These are phyloP conservation scores for Carposina sasakii DNA, from an alignment of 1,140 invertebrate species.

Conservation along the genomic window DNA sequence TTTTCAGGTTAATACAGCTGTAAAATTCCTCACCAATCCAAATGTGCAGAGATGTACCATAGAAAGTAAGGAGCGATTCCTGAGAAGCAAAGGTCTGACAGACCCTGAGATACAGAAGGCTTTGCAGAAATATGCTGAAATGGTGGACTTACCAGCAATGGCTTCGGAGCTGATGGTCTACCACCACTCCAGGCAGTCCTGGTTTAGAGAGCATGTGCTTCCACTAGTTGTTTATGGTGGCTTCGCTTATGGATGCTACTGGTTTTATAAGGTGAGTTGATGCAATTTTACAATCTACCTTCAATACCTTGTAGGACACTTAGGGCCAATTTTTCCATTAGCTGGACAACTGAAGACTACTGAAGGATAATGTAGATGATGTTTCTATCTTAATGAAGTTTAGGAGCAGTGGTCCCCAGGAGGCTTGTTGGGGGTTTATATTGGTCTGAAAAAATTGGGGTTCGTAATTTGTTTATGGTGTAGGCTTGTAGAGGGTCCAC, in stretches of 20 bases:
- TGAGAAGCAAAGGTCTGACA: conserved; percentile 85
- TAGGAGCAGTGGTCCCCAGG: too few species aligned
- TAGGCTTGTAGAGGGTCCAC: too few species aligned
- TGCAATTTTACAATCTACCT: too few species aligned
- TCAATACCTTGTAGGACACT: too few species aligned
- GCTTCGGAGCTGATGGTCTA: conserved; percentile 61
- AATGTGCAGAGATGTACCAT: conserved; percentile 83
- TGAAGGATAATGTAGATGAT: too few species aligned
- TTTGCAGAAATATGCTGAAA: conserved; percentile 73
- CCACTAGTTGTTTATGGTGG: conserved; percentile 80
- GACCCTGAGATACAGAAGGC: conserved; percentile 85
- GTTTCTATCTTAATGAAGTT: too few species aligned
- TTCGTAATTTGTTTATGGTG: too few species aligned
- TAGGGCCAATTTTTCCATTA: too few species aligned
- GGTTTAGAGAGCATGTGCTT: conserved; percentile 79
- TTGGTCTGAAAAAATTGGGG: too few species aligned
- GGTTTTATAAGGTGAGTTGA: conserved; percentile 82
- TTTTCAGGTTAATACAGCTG: conserved; percentile 84
- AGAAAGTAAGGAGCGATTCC: conserved; percentile 84
- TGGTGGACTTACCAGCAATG: conserved; percentile 47
- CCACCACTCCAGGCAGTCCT: conserved; percentile 66
- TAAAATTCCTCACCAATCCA: conserved; percentile 89
- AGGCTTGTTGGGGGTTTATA: too few species aligned
- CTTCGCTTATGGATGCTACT: conserved; percentile 80
- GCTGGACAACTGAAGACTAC: too few species aligned